Evolutionary conservation across 2,888 invertebrate species (phyloP), one percentile per base, ranked within the genome.

Genomic region (Catonia carolina): DNA sequence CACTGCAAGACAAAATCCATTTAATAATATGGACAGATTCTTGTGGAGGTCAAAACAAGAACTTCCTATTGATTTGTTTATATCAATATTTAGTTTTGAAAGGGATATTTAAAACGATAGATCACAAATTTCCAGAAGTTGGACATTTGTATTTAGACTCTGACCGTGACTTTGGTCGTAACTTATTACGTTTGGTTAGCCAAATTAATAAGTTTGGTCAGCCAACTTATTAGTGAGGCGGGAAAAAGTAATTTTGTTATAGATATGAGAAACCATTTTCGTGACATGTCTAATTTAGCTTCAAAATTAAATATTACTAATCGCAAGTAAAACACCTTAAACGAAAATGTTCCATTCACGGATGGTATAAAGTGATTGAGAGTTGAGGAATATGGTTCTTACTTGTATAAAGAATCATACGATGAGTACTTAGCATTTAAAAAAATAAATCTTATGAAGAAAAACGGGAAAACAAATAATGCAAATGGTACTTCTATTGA

Each of bases 141-240:
- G 48, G 48, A 27, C 48, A 48, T 27, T 23, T 27, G 1, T 48
- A 48, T 27, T 27, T 48, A 23, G 48, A 48, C 59, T 68, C 66
- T 18, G 68, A 69, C 56, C 27, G 68, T 55, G 67, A 70, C 64
- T 69, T 69, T 64, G 67, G 67, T 33, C 55, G 63, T 15, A 68
- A 68, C 36, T 66, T 69, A 61, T 69, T 68, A 59, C 60, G 63
- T 36, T 50, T 69, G 36, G 57, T 66, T 36, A 66, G 63, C 56
- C 63, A 68, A 62, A 65, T 65, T 45, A 54, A 65, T 54, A 36
- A 65, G 53, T 61, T 53, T 58, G 33, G 33, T 10, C 58, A 56
- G 65, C 49, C 59, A 65, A 39, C 65, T 68, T 23, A 66, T 65
- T 39, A 53, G 33, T 14, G 60, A 52, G 53, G 59, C 64, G 12